Evolutionary conservation across 1,140 invertebrate species (phyloP), one percentile per base, ranked within the genome.

Genomic region (Aphaenogaster floridana): DNA sequence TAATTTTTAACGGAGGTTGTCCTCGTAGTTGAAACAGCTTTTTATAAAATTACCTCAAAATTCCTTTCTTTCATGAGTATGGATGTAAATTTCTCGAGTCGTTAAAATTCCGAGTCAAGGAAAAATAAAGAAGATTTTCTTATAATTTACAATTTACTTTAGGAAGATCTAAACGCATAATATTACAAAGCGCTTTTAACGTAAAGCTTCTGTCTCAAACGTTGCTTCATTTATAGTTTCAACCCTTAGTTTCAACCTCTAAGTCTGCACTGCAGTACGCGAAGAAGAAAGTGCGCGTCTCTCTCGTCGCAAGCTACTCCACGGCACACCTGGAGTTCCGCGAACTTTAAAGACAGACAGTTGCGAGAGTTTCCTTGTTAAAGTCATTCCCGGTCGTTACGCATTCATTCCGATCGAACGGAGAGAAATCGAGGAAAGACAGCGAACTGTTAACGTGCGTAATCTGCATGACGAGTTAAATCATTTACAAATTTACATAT

Each of bases 401-500:
- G 34, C 36, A 71, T 81, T 69, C 48, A 71, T 81, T 71, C 64
- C 50, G 36, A 81, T 81, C 36, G 64, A 69, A 39, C 21, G 64
- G n/a, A 71, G 63, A 52, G 48, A 71, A 81, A 81, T 71, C 64
- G 34, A n/a, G 13, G 34, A 57, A 28, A 71, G 36, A 81, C 7
- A 7, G 21, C n/a, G 36, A 7, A 28, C 64, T 34, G 64, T 81
- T 71, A 71, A 69, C 13, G 77, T 45, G 34, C 61, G 11, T 45
- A 61, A 74, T 83, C 80, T 59, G 48, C 21, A 45, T 85, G 28
- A 76, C 21, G 7, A 54, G 28, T 52, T 79, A 52, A 79, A 45
- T 77, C 48, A 63, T 80, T 86, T 81, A 71, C 54, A 48, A 74
- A 80, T 89, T 89, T 79, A 74, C 5, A 17, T 0, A 74, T 8